Conservation (phyloP, 1,140 invertebrate genomes). For the Stratiolaelaps scimitus region DNA sequence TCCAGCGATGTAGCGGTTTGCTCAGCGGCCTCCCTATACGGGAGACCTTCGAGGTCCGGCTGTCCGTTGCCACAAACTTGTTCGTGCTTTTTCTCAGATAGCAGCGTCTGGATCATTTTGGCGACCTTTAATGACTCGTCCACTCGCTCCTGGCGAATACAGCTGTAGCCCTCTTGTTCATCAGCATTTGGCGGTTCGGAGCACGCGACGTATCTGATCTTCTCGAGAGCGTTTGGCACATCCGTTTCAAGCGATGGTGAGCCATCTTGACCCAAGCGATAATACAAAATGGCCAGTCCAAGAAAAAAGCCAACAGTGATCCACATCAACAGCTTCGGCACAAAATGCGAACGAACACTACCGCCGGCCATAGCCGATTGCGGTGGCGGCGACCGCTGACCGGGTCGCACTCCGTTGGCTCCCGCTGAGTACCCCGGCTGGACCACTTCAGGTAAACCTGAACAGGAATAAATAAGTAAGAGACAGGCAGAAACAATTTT, state of each 20-base stretch:
- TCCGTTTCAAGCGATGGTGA: background rate
- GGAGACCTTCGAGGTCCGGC: background rate
- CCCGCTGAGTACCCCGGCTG: no score
- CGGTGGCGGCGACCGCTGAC: no score
- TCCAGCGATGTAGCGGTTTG: no score
- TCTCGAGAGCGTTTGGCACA: no score
- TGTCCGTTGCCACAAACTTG: conserved; percentile 16
- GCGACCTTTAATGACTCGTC: background rate
- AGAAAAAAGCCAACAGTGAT: background rate
- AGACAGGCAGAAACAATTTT: no score
- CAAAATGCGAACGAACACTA: background rate
- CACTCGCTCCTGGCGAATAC: background rate
- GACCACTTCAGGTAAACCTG: no score
- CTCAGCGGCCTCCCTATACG: background rate
- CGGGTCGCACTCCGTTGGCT: no score
- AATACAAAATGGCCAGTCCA: conserved; percentile 17
- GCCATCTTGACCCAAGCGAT: background rate
- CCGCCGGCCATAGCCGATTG: background rate
- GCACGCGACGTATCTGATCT: background rate
- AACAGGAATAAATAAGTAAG: no score
- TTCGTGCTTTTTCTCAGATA: background rate
- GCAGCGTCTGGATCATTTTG: background rate
- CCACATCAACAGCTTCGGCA: background rate
- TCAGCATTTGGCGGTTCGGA: background rate
- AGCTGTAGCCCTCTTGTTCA: background rate